Evolutionary conservation across 1,140 invertebrate species (phyloP).

Genomic region (Diprion similis): DNA sequence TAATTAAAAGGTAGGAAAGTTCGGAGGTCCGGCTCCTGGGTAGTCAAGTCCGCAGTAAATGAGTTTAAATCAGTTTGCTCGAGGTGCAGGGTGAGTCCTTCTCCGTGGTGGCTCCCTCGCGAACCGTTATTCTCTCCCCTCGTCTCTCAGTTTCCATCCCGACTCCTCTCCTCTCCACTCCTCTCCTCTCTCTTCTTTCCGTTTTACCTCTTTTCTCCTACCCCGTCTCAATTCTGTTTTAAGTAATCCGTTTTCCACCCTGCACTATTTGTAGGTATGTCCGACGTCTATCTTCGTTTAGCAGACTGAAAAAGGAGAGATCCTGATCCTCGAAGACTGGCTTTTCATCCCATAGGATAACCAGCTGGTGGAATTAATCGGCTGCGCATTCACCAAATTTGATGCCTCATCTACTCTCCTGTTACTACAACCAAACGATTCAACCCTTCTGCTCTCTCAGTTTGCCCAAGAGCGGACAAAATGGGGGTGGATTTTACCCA

Average conservation of each 20-base stretch:
- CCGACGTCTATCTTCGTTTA: constrained; percentile 11
- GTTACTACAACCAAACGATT: neutral
- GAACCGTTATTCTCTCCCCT: constrained; percentile 23
- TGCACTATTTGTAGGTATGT: constrained; percentile 16
- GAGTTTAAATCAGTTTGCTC: constrained; percentile 7
- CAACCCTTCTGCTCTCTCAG: neutral
- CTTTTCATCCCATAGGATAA: too few relatives aligned
- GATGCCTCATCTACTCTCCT: neutral
- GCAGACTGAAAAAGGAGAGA: too few relatives aligned
- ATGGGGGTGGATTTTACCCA: neutral
- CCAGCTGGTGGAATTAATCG: too few relatives aligned
- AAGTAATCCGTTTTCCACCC: constrained; percentile 30
- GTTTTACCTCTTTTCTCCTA: constrained; percentile 21
- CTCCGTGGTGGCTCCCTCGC: neutral
- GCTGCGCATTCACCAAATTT: neutral
- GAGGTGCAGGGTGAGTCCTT: neutral
- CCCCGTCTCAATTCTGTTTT: too few relatives aligned
- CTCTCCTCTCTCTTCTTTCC: constrained; percentile 9
- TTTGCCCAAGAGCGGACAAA: neutral
- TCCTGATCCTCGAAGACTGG: too few relatives aligned
- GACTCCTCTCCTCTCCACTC: constrained; percentile 17
- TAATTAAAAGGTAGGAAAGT: constrained; percentile 8
- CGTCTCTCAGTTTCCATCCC: constrained; percentile 27
- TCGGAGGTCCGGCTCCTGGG: neutral
- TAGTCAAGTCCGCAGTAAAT: neutral